Conservation (phyloP, 2,797 vertebrate species). For the Microhierax caerulescens region DNA sequence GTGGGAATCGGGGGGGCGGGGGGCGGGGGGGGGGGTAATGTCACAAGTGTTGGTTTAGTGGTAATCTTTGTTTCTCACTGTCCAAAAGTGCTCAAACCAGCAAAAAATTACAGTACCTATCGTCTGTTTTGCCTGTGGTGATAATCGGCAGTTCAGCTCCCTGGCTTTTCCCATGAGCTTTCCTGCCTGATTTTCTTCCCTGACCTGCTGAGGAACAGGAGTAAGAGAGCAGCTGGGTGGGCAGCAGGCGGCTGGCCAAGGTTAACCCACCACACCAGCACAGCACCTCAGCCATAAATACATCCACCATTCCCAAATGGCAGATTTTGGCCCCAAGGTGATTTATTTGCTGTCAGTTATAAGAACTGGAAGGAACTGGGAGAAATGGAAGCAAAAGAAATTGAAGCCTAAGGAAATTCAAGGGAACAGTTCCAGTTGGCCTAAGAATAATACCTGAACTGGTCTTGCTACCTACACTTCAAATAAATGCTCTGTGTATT, state of each 20-base stretch:
- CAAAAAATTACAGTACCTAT: background rate
- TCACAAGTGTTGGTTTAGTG: background rate
- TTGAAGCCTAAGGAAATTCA: background rate
- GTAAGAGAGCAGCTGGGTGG: background rate
- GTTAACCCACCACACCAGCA: background rate
- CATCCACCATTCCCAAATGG: background rate
- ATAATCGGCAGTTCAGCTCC: background rate
- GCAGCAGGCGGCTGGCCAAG: background rate
- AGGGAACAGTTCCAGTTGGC: background rate
- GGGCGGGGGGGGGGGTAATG: rapidly evolving
- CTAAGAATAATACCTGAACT: background rate
- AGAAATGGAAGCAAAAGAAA: background rate
- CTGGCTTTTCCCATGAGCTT: background rate
- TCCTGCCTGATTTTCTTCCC: background rate
- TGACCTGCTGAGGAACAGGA: rapidly evolving
- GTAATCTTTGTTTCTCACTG: background rate
- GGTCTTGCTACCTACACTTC: background rate
- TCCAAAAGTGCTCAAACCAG: rapidly evolving
- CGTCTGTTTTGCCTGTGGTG: background rate
- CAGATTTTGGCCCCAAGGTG: background rate
- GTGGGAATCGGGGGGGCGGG: no score
- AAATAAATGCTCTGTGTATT: conserved; percentile 12
- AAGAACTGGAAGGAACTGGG: background rate
- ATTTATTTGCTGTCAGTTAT: background rate
- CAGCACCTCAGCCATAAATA: background rate